Conservation (phyloP, 2,113 vertebrate species). For the Phaethornis superciliosus region DNA sequence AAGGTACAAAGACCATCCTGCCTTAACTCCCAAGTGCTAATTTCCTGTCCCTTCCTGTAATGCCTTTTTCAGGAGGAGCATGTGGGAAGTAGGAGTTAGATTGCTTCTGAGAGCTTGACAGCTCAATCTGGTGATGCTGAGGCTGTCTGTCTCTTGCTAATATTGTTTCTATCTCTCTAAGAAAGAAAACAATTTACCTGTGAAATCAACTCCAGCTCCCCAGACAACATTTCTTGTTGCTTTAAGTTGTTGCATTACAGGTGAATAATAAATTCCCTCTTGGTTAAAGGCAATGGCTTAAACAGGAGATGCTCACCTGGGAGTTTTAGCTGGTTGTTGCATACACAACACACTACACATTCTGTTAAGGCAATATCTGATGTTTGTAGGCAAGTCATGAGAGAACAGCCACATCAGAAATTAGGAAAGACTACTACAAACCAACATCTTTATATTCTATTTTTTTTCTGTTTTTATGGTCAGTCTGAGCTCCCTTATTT, state of each 20-base stretch:
- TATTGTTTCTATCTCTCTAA: neutral
- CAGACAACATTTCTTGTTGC: neutral
- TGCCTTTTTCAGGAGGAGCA: neutral
- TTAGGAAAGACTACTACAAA: neutral
- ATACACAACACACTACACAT: neutral
- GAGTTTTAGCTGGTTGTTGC: neutral
- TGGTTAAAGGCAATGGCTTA: neutral
- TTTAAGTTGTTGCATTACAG: neutral
- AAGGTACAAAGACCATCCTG: neutral
- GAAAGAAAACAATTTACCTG: neutral
- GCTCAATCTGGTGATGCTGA: neutral
- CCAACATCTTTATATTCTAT: neutral
- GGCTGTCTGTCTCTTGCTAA: neutral
- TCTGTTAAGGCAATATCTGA: neutral
- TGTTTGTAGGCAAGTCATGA: neutral
- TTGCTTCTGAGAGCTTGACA: neutral
- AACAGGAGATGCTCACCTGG: constrained; percentile 26
- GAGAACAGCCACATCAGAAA: neutral
- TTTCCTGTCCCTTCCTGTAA: neutral
- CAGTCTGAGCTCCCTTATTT: neutral
- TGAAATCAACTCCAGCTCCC: neutral
- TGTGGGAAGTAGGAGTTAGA: neutral
- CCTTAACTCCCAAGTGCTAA: neutral
- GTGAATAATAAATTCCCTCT: neutral
- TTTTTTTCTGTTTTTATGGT: neutral